These are phyloP conservation scores for Bovichtus diacanthus DNA, from an alignment of 2,797 vertebrate genomes.

Conservation along the genomic window DNA sequence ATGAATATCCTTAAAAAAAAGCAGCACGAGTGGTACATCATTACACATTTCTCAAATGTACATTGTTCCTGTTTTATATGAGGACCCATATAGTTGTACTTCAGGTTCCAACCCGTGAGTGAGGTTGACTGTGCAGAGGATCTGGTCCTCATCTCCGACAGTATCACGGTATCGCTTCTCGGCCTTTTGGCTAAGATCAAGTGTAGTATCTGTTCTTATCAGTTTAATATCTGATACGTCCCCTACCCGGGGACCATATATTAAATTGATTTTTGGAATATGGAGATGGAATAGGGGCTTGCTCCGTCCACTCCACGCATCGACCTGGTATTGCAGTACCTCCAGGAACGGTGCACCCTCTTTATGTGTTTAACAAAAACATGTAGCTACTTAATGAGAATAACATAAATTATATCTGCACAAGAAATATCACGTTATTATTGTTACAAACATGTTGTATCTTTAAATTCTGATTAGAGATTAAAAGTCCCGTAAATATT, in stretches of 20 bases:
- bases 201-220: conserved; percentile 24
- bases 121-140: background rate
- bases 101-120: background rate
- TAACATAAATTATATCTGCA: no score
- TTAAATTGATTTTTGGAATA: conserved; percentile 47
- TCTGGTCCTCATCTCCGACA: accelerated
- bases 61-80: background rate
- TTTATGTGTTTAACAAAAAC: background rate
- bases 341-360: conserved; percentile 55
- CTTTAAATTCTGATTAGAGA: no score
- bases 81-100: accelerated
- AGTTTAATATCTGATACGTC: conserved; percentile 46
- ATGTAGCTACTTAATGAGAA: no score
- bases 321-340: conserved; percentile 59
- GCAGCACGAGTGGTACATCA: accelerated
- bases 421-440: no score
- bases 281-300: conserved; percentile 42
- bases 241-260: conserved; percentile 40
- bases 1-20: background rate
- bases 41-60: background rate
- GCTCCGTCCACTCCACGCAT: conserved; percentile 37
- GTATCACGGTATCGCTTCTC: background rate
- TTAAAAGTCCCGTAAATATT: no score
- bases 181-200: conserved; percentile 35
- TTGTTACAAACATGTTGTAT: no score